phyloP scores from a whole-genome alignment of 2,888 invertebrate genomes.

The Microchrysa polita region DNA sequence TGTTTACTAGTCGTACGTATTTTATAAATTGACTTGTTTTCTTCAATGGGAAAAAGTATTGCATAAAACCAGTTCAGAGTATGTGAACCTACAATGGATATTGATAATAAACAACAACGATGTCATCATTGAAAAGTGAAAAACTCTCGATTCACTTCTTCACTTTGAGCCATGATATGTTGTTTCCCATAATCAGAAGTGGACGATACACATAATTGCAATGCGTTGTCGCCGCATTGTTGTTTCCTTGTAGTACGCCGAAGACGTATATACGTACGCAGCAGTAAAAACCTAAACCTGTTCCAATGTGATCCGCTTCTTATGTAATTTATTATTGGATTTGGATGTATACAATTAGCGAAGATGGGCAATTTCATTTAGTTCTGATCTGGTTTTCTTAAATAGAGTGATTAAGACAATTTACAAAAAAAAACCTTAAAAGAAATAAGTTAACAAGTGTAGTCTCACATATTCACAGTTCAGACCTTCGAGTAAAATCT shows the following conservation, averaged over 20 bases:
- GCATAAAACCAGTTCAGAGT: constrained; percentile 13
- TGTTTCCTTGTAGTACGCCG: not conserved
- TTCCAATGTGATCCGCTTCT: not conserved
- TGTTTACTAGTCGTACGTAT: no score
- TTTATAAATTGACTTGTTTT: not conserved
- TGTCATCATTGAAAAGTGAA: constrained; percentile 21
- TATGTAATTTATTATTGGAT: constrained; percentile 32
- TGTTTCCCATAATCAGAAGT: constrained; percentile 2
- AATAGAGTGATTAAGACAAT: no score
- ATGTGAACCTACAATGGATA: not conserved
- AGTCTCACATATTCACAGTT: no score
- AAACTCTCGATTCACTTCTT: constrained; percentile 22
- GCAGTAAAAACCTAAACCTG: not conserved
- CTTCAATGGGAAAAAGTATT: not conserved
- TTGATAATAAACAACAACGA: constrained; percentile 9
- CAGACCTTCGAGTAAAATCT: no score
- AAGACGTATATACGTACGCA: no score
- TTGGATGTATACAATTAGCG: constrained; percentile 34
- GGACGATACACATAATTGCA: constrained; percentile 3
- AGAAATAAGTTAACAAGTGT: no score
- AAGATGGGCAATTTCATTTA: constrained; percentile 32
- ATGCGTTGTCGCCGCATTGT: not conserved
- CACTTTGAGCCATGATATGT: not conserved
- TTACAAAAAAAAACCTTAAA: no score
- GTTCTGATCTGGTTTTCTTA: constrained; percentile 16